Base-by-base conservation (phyloP, 2,797 vertebrate species). In the Cyclura pinguis region DNA sequence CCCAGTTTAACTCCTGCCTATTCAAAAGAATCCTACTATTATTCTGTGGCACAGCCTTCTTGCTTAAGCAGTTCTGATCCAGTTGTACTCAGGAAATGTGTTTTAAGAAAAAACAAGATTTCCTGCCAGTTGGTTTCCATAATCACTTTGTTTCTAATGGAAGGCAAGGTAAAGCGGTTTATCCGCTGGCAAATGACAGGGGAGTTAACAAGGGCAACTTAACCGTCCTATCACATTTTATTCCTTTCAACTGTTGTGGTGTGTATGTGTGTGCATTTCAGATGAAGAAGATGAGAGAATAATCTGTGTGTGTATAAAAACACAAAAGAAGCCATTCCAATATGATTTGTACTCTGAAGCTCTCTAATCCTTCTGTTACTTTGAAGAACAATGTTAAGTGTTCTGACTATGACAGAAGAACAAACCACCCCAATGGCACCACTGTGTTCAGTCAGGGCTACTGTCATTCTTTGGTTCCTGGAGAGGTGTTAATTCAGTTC, bases 21-120 rank as follows among this genome's bases (percentile, higher is more conserved):
- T 32, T 10, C 1, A 32, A 84, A 69, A 4, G 27, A 67, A 12
- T 64, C 12, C 35, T 29, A 50, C 24, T 32, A 6, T 85, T 55
- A 64, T 18, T 24, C 24, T 27, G 47, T 29, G 38, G 18, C 2
- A 73, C 12, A 2, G 8, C 4, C 24, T 59, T 72, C 62, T 72
- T 87, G 42, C 16, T 80, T 10, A 72, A 73, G 32, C 42, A 52
- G 32, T 52, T 62, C 76, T 35, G 78, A 42, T 72, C 50, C 57
- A 42, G 16, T 32, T 69, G 14, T 8, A 8, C 12, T 73, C 29
- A 78, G 1, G 14, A 81, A 77, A 83, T 29, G 29, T 32, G 5
- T 47, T 82, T 74, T n/a, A 20, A 86, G 77, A 47, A 87, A 72
- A 62, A 50, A 89, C 73, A 89, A 86, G 35, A 74, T 84, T 38